phyloP scores from a whole-genome alignment of 1,140 invertebrate genomes.

The Vollenhovia emeryi region DNA sequence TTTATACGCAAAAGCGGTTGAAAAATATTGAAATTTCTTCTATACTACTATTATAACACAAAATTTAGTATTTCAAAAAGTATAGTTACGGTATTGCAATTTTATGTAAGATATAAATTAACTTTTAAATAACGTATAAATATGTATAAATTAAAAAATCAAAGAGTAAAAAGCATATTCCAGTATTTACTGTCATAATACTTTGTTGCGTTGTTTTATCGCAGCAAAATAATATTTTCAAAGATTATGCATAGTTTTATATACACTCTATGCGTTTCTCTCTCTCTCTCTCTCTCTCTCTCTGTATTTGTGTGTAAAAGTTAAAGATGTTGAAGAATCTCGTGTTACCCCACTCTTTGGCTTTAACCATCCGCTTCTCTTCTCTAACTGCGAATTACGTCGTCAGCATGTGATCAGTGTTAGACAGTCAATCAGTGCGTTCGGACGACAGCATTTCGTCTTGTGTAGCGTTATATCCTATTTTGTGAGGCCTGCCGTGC shows the following conservation, averaged over 20 bases:
- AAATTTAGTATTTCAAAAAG: no score
- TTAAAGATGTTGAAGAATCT: background rate
- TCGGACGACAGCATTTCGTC: constrained; percentile 16
- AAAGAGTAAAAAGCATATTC: no score
- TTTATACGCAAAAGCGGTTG: no score
- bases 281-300: background rate
- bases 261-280: background rate
- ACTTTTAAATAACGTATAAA: no score
- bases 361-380: constrained; percentile 22
- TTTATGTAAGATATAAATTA: no score
- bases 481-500: constrained; percentile 33
- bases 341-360: background rate
- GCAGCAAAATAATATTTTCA: background rate
- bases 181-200: background rate
- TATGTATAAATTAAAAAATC: no score
- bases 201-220: background rate
- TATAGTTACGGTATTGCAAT: no score
- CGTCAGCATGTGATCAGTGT: constrained; percentile 30
- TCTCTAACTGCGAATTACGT: background rate
- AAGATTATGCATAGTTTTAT: constrained; percentile 1
- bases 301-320: background rate
- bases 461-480: constrained; percentile 25
- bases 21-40: no score
- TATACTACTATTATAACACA: no score
- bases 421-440: constrained; percentile 45